Percentiles rank a stretch among this genome's conserved stretches.
phyloP scores from a whole-genome alignment of 2,888 invertebrate species.

The Isoperla grammatica region DNA sequence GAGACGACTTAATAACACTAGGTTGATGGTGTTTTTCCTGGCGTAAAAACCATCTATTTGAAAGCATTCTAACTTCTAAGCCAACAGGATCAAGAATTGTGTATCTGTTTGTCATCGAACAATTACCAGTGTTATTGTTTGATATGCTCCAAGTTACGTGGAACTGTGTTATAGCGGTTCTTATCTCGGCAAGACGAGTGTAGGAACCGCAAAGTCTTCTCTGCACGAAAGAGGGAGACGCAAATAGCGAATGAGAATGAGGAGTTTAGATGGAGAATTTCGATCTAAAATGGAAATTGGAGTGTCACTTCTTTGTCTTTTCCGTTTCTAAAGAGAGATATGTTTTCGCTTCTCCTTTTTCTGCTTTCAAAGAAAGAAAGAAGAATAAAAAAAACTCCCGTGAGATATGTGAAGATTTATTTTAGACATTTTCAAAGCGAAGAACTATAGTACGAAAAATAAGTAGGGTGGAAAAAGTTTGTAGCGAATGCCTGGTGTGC shows the following conservation, averaged over 20 bases:
- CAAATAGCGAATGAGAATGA: conserved; percentile 16
- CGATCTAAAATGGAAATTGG: conserved; percentile 47
- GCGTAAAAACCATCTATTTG: no score
- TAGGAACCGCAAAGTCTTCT: conserved; percentile 5
- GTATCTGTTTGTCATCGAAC: no score
- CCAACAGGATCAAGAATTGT: no score
- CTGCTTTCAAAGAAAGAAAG: conserved; percentile 11
- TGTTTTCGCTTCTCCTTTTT: conserved; percentile 9
- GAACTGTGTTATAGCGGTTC: conserved; percentile 8
- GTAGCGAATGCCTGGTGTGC: no score
- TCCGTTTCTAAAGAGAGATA: conserved; percentile 18
- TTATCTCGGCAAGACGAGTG: conserved; percentile 10
- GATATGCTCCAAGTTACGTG: conserved; percentile 12
- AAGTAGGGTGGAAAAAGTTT: no score
- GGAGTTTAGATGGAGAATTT: conserved; percentile 33
- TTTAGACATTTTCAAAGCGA: conserved; percentile 7
- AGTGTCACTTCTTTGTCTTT: conserved; percentile 46
- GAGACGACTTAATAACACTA: no score
- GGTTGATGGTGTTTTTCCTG: no score
- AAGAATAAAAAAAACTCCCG: conserved; percentile 11
- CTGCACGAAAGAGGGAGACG: conserved; percentile 5
- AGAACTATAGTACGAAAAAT: not conserved
- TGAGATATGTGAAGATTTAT: conserved; percentile 13
- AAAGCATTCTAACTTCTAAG: no score
- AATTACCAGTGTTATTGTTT: no score